Evolutionary conservation across 2,113 vertebrate species (phyloP).

Genomic region (Polyodon spathula): DNA sequence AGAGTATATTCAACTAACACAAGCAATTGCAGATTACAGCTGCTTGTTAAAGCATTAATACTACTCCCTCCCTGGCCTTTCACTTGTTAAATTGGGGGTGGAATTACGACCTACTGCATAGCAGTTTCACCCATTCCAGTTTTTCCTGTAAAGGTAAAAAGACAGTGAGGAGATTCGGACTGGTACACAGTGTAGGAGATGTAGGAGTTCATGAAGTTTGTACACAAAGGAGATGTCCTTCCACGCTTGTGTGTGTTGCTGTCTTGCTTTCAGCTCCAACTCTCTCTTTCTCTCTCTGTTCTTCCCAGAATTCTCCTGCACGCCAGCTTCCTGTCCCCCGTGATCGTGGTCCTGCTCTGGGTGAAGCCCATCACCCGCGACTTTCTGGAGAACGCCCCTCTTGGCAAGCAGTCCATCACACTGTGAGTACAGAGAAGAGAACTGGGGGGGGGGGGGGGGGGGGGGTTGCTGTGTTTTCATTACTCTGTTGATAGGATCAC

Average conservation of each 20-base stretch:
- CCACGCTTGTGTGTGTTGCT: background rate
- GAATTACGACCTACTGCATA: too few relatives aligned
- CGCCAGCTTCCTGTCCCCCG: conserved; percentile 73
- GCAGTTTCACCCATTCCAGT: too few relatives aligned
- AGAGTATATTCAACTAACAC: background rate
- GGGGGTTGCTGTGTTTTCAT: too few relatives aligned
- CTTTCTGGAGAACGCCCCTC: conserved; percentile 68
- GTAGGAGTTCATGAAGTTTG: background rate
- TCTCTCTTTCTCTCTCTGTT: background rate
- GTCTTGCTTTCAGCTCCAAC: background rate
- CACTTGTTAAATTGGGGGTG: too few relatives aligned
- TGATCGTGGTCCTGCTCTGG: conserved; percentile 76
- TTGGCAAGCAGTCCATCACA: conserved; percentile 61
- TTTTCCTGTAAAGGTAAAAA: too few relatives aligned
- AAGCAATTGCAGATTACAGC: background rate
- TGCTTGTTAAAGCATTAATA: too few relatives aligned
- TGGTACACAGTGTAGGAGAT: too few relatives aligned
- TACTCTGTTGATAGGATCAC: background rate
- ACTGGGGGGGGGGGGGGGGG: too few relatives aligned
- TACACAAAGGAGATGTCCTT: background rate
- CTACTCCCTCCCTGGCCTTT: too few relatives aligned
- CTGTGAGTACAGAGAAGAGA: conserved; percentile 67
- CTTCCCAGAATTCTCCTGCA: conserved; percentile 76
- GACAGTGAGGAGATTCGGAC: too few relatives aligned
- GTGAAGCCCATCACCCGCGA: conserved; percentile 81